These are phyloP conservation scores for Myrmophylax atrothorax DNA, from an alignment of 2,113 vertebrate species.

Conservation along the genomic window DNA sequence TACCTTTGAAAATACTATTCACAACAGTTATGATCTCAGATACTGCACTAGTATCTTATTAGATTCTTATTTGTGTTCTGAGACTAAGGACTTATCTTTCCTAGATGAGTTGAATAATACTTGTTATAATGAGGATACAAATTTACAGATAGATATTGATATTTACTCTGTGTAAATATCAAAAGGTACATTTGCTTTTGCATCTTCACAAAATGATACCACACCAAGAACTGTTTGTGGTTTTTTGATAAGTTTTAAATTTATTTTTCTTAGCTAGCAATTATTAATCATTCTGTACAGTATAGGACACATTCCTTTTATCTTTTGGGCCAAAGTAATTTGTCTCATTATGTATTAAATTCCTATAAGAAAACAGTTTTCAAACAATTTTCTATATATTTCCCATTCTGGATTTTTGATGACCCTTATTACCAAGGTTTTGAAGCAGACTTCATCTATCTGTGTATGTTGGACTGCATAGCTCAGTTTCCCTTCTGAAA, in stretches of 20 bases:
- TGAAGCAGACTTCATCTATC: neutral
- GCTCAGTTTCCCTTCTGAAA: accelerated
- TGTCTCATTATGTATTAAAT: neutral
- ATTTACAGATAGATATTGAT: neutral
- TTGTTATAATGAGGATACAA: neutral
- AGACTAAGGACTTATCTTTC: neutral
- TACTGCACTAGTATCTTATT: neutral
- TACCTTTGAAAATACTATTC: neutral
- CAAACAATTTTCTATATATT: neutral
- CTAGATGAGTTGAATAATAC: neutral
- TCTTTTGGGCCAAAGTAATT: neutral
- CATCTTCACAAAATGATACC: neutral
- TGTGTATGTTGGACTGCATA: neutral
- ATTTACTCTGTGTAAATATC: neutral
- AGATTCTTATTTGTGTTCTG: neutral
- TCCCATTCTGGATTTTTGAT: neutral
- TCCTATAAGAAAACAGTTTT: neutral
- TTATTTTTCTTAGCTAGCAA: neutral
- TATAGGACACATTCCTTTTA: neutral
- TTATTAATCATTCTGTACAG: neutral
- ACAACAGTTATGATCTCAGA: neutral
- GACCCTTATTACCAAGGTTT: neutral
- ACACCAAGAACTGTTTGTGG: neutral
- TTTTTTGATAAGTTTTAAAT: neutral
- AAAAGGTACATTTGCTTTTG: neutral